phyloP scores from a whole-genome alignment of 2,113 vertebrate species.

The Ameiurus melas region DNA sequence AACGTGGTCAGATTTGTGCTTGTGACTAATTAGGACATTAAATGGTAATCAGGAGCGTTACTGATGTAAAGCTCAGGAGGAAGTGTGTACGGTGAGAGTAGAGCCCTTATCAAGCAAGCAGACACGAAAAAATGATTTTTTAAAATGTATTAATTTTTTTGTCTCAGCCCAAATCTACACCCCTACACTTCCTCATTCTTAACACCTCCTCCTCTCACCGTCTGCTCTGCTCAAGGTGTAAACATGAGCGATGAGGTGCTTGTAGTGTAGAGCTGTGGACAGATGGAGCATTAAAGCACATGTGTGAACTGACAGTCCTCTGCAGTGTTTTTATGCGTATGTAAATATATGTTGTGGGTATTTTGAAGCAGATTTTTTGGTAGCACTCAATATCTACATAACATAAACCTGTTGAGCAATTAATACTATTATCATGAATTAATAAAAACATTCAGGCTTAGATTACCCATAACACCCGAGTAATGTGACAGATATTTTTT shows the following conservation, averaged over 20 bases:
- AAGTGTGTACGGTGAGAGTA: neutral
- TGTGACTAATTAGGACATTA: conserved; percentile 36
- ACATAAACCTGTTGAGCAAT: neutral
- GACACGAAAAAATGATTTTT: too few species aligned
- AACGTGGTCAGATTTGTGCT: conserved; percentile 2
- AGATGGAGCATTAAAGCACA: conserved; percentile 65
- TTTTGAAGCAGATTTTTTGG: neutral
- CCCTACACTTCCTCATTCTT: neutral
- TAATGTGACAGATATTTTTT: neutral
- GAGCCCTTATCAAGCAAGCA: neutral
- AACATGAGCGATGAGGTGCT: conserved; percentile 67
- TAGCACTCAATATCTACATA: neutral
- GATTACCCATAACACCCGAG: neutral
- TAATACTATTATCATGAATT: neutral
- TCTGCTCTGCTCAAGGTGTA: conserved; percentile 44
- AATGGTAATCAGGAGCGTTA: conserved; percentile 15
- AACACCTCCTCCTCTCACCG: conserved; percentile 51
- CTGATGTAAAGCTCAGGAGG: conserved; percentile 51
- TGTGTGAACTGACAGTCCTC: neutral
- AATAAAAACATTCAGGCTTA: neutral
- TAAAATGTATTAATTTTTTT: too few species aligned
- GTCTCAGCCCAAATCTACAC: conserved; percentile 42
- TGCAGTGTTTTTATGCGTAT: neutral
- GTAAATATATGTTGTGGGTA: neutral
- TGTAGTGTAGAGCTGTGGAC: conserved; percentile 67